Percentiles rank a stretch among this genome's conserved stretches.
Conservation (phyloP, 1,140 invertebrate species). For the Tetranychus cinnabarinus region DNA sequence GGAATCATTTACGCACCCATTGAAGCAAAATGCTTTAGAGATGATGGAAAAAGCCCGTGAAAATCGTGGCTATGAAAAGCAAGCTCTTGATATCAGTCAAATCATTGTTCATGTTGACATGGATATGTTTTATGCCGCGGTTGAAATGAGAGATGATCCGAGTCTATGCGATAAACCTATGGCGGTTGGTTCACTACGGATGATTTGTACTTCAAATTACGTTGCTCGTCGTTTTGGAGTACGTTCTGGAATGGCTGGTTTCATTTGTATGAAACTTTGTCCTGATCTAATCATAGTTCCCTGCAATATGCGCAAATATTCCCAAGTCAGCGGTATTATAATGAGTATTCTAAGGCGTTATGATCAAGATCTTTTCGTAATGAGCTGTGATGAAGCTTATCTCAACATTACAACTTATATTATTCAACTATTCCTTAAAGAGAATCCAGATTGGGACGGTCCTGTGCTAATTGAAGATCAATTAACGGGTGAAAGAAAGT, state of each 20-base stretch:
- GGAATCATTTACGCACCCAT: conserved; percentile 17
- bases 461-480: not conserved
- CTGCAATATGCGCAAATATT: conserved; percentile 32
- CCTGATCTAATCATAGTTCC: conserved; percentile 33
- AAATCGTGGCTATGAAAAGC: conserved; percentile 4
- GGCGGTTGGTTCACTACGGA: conserved; percentile 34
- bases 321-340: conserved; percentile 24
- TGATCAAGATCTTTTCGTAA: conserved; percentile 29
- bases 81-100: conserved; percentile 22
- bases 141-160: conserved; percentile 37
- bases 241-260: conserved; percentile 43
- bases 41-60: conserved; percentile 16
- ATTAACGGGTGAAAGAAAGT: not conserved
- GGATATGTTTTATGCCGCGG: conserved; percentile 40
- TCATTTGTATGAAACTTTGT: conserved; percentile 38
- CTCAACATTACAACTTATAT: conserved; percentile 34
- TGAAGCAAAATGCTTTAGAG: conserved; percentile 18
- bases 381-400: conserved; percentile 39
- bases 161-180: conserved; percentile 31
- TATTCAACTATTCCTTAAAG: conserved; percentile 11
- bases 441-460: not conserved
- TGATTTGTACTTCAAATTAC: conserved; percentile 42
- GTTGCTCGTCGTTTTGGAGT: conserved; percentile 34
- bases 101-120: conserved; percentile 38
- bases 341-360: conserved; percentile 28